Base-by-base conservation (phyloP, 2,797 vertebrate species). In the Tokudaia muenninki region DNA sequence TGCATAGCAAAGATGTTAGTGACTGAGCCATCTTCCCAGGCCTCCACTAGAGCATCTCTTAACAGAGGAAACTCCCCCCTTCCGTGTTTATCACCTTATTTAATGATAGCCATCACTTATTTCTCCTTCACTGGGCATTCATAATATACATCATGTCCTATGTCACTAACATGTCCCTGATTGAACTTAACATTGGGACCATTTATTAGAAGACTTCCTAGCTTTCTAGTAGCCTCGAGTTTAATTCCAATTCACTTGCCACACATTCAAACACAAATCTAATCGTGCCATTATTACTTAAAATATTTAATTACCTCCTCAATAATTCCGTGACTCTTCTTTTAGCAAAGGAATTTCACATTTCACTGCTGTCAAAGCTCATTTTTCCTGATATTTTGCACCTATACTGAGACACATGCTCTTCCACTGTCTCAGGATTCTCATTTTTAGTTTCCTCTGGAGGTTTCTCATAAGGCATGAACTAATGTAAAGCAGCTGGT, bases 361-460 rank as follows among this genome's bases (percentile, higher is more conserved):
- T 21, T 78, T 13, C 4, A 83, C 17, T 90, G 77, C 82, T 90
- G 55, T 80, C 61, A 92, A 83, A 81, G n/a, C 14, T 50, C 21
- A 21, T 81, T 93, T 75, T 95, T 81, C 37, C 34, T 41, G 37
- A 19, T 44, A 63, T 22, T 86, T 88, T 74, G 55, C 41, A 29
- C 31, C 61, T 83, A n/a, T 21, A 72, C 12, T 79, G 41, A 90
- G 72, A 70, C 2, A 50, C 34, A 4, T 8, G 37, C 11, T 93
- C 14, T 34, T 87, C 67, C 37, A 84, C 24, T 29, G 26, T 90
- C 57, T 78, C 17, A 31, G 7, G 22, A 1, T 47, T 90, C 34
- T 89, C 61, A 72, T 59, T 84, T 55, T 94, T 31, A 13, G 82
- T 29, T 87, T 94, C 67, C 87, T 44, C 86, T 95, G 61, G 92